Conservation (phyloP, 2,888 invertebrate species). For the Yponomeuta evonymella region DNA sequence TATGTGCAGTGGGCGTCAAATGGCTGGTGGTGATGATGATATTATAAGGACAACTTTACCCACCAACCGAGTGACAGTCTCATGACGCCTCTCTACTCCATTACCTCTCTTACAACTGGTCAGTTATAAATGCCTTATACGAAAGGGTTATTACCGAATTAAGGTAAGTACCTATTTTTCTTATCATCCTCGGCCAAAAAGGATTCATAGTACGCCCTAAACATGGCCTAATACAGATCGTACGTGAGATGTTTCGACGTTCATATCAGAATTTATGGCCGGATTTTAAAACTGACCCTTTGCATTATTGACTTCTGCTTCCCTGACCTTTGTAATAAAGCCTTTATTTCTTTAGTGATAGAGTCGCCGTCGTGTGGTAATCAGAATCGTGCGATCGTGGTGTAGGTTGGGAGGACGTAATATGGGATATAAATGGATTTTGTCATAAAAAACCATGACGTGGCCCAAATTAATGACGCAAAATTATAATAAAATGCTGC, state of each 20-base stretch:
- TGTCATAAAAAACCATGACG: background rate
- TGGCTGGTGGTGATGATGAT: too few species aligned
- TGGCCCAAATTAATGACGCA: background rate
- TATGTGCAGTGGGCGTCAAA: too few species aligned
- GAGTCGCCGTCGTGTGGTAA: background rate
- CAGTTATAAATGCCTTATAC: too few species aligned
- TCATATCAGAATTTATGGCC: conserved; percentile 52
- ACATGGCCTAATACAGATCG: conserved; percentile 63
- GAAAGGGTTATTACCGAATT: background rate
- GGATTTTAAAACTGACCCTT: conserved; percentile 49
- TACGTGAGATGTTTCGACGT: conserved; percentile 62
- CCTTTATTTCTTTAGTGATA: background rate
- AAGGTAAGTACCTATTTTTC: conserved; percentile 7
- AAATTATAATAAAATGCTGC: too few species aligned
- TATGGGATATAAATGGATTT: background rate
- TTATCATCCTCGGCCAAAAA: conserved; percentile 18
- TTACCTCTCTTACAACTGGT: too few species aligned
- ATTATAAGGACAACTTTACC: too few species aligned
- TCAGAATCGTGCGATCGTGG: background rate
- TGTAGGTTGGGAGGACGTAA: background rate
- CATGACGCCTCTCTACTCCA: too few species aligned
- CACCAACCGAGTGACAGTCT: too few species aligned
- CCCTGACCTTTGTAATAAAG: conserved; percentile 23
- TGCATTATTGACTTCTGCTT: conserved; percentile 14
- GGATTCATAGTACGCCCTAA: conserved; percentile 34